Percentiles rank a stretch among this genome's conserved stretches.
Conservation (phyloP, 1,140 invertebrate species). For the Pseudomyrmex concolor region DNA sequence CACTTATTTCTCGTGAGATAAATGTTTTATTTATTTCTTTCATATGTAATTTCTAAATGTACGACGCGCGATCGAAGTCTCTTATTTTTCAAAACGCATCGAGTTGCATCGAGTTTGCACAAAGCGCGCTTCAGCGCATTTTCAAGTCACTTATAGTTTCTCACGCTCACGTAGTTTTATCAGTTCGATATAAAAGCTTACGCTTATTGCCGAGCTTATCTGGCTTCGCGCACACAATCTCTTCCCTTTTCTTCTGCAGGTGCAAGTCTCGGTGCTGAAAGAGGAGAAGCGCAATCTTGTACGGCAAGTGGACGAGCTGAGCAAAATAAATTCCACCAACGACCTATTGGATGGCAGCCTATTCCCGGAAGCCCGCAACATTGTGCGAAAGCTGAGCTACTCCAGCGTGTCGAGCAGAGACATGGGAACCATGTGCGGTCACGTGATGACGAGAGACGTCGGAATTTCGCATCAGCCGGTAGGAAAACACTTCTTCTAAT, state of each 20-base stretch:
- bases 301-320: conserved; percentile 85
- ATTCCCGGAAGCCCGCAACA: conserved; percentile 77
- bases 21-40: not conserved
- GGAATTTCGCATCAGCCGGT: conserved; percentile 86
- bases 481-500: conserved; percentile 25
- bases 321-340: conserved; percentile 73
- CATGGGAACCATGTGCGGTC: conserved; percentile 88
- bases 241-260: conserved; percentile 79
- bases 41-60: not conserved
- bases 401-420: conserved; percentile 83
- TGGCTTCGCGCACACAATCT: not conserved
- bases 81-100: not conserved
- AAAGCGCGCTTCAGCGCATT: no score
- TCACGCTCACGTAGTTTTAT: conserved; percentile 20
- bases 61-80: not conserved
- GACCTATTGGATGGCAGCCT: conserved; percentile 80
- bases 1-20: not conserved
- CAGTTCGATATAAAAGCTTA: conserved; percentile 16
- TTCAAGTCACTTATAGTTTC: not conserved
- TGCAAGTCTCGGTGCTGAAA: conserved; percentile 89
- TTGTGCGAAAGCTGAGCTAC: conserved; percentile 67
- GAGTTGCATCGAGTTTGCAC: no score
- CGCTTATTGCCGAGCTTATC: conserved; percentile 37
- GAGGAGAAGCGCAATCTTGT: conserved; percentile 90
- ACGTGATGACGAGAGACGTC: conserved; percentile 88